Evolutionary conservation across 2,888 invertebrate genomes (phyloP).

Genomic region (Mamestra brassicae): DNA sequence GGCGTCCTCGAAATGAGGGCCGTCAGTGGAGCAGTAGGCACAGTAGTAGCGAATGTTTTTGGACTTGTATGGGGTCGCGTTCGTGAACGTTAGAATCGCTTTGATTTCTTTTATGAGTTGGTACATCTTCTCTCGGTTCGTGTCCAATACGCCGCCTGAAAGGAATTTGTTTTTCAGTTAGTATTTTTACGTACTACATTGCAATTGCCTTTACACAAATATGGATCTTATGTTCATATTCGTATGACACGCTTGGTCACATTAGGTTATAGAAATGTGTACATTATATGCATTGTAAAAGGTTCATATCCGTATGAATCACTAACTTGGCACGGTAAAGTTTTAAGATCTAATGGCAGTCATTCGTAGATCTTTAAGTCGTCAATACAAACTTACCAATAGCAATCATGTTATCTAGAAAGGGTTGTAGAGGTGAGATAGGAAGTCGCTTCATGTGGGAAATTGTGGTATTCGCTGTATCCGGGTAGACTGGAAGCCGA

Average conservation of each 20-base stretch:
- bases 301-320: not conserved
- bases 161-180: constrained; percentile 13
- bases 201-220: not conserved
- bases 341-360: too few relatives aligned
- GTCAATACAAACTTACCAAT: too few relatives aligned
- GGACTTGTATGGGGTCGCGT: constrained; percentile 79
- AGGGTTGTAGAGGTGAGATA: too few relatives aligned
- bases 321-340: too few relatives aligned
- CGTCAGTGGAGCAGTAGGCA: constrained; percentile 75
- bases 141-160: constrained; percentile 35
- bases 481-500: too few relatives aligned
- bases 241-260: not conserved
- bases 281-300: not conserved
- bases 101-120: constrained; percentile 75
- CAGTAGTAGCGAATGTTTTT: constrained; percentile 73
- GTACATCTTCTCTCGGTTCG: constrained; percentile 56
- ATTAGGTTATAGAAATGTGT: too few relatives aligned
- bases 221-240: not conserved
- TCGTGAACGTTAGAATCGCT: constrained; percentile 75
- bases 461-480: too few relatives aligned
- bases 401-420: too few relatives aligned
- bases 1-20: constrained; percentile 69
- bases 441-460: too few relatives aligned
- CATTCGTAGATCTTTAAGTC: too few relatives aligned
- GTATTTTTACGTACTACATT: too few relatives aligned